These are phyloP conservation scores for Achlya flavicornis DNA, from an alignment of 2,888 invertebrate genomes.

Conservation along the genomic window DNA sequence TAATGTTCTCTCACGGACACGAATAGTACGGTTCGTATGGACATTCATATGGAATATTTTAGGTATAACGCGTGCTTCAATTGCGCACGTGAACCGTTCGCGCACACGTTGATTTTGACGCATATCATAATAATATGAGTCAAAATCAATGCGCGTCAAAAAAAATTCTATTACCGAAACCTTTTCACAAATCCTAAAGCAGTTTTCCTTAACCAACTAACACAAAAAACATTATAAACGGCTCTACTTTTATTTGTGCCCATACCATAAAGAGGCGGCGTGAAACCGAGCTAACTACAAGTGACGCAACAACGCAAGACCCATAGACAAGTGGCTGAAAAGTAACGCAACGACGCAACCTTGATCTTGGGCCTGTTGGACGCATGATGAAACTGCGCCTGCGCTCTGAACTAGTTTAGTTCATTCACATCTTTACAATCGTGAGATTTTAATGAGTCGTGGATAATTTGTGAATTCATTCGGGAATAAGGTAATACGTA, in stretches of 20 bases:
- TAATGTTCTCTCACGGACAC: too few species aligned
- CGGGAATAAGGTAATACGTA: conserved; percentile 1
- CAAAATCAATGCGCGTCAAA: too few species aligned
- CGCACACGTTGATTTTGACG: too few species aligned
- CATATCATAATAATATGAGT: too few species aligned
- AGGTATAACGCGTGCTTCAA: too few species aligned
- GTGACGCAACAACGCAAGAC: neutral
- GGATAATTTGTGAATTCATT: neutral
- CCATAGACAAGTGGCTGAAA: conserved; percentile 30
- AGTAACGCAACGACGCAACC: conserved; percentile 31
- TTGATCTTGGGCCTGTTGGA: conserved; percentile 53
- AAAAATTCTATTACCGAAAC: too few species aligned
- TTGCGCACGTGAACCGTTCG: too few species aligned
- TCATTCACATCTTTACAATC: neutral
- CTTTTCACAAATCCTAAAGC: too few species aligned
- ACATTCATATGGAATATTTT: too few species aligned
- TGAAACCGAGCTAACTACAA: neutral
- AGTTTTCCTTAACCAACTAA: neutral
- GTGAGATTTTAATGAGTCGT: neutral
- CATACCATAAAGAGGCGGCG: neutral
- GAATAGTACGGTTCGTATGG: too few species aligned
- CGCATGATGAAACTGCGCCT: neutral
- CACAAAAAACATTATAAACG: conserved; percentile 13
- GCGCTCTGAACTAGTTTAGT: neutral
- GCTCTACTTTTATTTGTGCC: neutral